Percentiles rank a stretch among this genome's conserved stretches.
phyloP scores from a whole-genome alignment of 1,140 invertebrate species.

The Lepidostoma basale region DNA sequence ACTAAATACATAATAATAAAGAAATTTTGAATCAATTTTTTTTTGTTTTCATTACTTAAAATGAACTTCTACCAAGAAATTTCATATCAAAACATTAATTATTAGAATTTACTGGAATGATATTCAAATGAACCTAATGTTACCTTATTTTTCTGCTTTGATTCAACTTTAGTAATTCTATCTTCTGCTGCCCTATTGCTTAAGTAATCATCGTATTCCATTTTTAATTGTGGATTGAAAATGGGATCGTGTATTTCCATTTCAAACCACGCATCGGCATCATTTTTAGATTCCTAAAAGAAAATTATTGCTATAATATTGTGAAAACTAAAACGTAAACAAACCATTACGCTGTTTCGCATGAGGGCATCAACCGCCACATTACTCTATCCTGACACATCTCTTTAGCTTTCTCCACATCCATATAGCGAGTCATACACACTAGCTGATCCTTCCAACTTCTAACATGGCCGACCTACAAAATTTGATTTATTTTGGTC shows the following conservation, averaged over 20 bases:
- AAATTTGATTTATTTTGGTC: no score
- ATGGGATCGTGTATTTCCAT: background rate
- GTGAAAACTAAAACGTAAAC: background rate
- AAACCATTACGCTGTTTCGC: background rate
- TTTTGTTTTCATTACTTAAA: background rate
- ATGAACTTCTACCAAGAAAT: background rate
- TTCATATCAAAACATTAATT: background rate
- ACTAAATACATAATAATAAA: no score
- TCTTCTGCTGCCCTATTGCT: constrained; percentile 36
- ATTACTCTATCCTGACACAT: background rate
- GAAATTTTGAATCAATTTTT: background rate
- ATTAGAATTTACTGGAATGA: background rate
- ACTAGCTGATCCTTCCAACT: background rate
- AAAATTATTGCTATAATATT: background rate
- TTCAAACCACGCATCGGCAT: background rate
- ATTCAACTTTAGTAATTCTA: constrained; percentile 24
- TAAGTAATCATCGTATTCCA: constrained; percentile 35
- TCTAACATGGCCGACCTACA: background rate
- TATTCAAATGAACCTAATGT: background rate
- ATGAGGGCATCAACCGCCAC: background rate
- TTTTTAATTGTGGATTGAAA: constrained; percentile 22
- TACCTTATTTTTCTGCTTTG: no score
- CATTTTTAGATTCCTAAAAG: constrained; percentile 10
- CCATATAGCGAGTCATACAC: background rate
- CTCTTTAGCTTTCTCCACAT: no score